Evolutionary conservation across 2,888 invertebrate species (phyloP), one percentile per base, ranked within the genome.

Genomic region (Lepidocyrtoides sp.): DNA sequence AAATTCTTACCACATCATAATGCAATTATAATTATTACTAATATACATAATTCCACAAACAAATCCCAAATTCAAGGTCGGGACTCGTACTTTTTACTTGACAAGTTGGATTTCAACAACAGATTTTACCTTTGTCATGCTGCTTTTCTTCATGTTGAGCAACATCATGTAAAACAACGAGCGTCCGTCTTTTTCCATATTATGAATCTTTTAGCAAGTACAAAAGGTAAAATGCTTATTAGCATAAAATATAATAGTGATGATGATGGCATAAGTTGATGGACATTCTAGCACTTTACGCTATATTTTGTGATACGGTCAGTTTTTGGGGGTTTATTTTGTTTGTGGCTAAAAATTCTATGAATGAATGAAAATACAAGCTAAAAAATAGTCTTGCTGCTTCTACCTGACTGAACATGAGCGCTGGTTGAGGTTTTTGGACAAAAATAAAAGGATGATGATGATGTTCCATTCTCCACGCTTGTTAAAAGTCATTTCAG

Each of bases 321-420:
- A 69, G 36, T 36, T 36, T 17, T 77, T 3, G 14, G 26, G 48
- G 77, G 29, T n/a, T 51, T 77, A 12, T 77, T 10, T 29, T 17
- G 32, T 54, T 79, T 29, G 54, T 79, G 54, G 72, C 44, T 41
- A 75, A 23, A 48, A 20, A 48, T 75, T 69, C 69, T 54, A 84
- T 69, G 84, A 69, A 69, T 84, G 84, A 84, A 84, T 69, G 84
- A 69, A 69, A 84, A 84, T 72, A 48, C 54, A 51, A 69, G 54
- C 72, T 51, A 69, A 54, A 69, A 54, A n/a, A 54, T 1, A 54
- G 4, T 0, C 72, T 26, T 48, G 14, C 3, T 26, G n/a, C 14
- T n/a, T 26, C 23, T 44, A 29, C 17, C 14, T 29, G n/a, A n/a
- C n/a, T n/a, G n/a, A n/a, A n/a, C n/a, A n/a, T n/a, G n/a, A n/a